phyloP scores from a whole-genome alignment of 2,888 invertebrate species.

The Resseliella maxima region DNA sequence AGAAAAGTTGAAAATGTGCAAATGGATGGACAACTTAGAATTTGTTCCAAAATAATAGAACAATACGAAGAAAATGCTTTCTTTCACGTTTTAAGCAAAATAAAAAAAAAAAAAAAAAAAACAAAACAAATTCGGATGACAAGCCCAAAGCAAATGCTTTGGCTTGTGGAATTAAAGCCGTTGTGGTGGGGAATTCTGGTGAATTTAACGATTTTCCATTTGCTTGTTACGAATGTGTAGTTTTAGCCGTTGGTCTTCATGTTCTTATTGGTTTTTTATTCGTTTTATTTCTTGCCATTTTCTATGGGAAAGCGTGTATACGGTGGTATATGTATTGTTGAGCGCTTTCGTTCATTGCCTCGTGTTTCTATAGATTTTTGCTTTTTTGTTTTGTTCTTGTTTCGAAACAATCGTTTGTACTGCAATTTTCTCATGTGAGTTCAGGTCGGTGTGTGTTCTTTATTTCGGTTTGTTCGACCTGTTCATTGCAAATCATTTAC shows the following conservation, averaged over 20 bases:
- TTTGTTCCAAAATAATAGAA: background rate
- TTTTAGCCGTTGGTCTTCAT: background rate
- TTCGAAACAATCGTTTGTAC: too few relatives aligned
- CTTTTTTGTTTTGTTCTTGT: background rate
- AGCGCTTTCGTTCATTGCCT: conserved; percentile 41
- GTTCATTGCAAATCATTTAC: conserved; percentile 20
- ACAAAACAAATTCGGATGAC: background rate
- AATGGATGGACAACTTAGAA: background rate
- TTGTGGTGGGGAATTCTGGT: conserved; percentile 16
- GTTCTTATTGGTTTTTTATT: background rate
- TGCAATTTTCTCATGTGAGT: background rate
- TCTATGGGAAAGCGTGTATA: background rate
- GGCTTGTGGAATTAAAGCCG: conserved; percentile 40
- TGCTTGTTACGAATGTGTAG: background rate
- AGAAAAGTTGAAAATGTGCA: conserved; percentile 29
- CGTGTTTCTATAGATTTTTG: conserved; percentile 6
- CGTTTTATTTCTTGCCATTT: background rate
- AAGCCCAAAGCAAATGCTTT: background rate
- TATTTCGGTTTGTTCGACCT: conserved; percentile 16
- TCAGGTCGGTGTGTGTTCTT: background rate
- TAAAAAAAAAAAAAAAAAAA: background rate
- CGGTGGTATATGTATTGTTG: background rate
- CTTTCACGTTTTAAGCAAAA: background rate
- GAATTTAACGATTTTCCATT: conserved; percentile 47
- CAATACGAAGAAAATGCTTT: conserved; percentile 1